These are phyloP conservation scores for Galeopterus variegatus DNA, from an alignment of 2,113 vertebrate genomes.

Conservation along the genomic window DNA sequence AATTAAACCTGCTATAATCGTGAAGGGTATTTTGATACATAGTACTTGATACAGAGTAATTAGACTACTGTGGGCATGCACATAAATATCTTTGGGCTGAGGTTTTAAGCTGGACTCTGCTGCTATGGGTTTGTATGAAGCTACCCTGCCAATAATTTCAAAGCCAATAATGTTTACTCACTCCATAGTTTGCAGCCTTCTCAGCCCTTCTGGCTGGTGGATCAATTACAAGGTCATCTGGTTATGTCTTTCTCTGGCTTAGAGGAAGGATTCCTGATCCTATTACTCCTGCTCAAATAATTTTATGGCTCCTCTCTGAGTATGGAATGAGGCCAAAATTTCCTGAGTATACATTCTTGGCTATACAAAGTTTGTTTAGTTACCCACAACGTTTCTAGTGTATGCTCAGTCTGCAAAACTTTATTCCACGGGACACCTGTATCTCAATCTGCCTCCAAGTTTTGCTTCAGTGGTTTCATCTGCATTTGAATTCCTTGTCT, in stretches of 20 bases:
- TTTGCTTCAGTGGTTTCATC: neutral
- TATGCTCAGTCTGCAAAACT: neutral
- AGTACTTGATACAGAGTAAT: conserved; percentile 81
- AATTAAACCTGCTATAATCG: conserved; percentile 84
- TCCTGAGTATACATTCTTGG: neutral
- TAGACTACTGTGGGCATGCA: conserved; percentile 72
- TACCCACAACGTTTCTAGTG: neutral
- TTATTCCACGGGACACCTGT: neutral
- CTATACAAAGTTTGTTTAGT: neutral
- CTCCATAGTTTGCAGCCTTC: neutral
- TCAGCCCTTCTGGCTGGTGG: neutral
- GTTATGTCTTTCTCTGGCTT: neutral
- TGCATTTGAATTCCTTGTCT: neutral
- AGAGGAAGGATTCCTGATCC: neutral
- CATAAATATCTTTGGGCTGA: conserved; percentile 79
- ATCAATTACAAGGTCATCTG: conserved; percentile 53
- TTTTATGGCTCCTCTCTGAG: neutral
- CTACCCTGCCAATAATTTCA: conserved; percentile 67
- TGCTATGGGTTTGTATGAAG: neutral
- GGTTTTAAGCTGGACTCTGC: conserved; percentile 62
- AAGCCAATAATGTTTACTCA: conserved; percentile 34
- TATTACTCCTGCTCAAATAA: neutral
- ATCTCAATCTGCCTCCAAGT: neutral
- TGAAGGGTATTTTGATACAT: conserved; percentile 85
- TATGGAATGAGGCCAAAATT: neutral